phyloP scores from a whole-genome alignment of 2,113 vertebrate species.

The Syngnathus floridae region DNA sequence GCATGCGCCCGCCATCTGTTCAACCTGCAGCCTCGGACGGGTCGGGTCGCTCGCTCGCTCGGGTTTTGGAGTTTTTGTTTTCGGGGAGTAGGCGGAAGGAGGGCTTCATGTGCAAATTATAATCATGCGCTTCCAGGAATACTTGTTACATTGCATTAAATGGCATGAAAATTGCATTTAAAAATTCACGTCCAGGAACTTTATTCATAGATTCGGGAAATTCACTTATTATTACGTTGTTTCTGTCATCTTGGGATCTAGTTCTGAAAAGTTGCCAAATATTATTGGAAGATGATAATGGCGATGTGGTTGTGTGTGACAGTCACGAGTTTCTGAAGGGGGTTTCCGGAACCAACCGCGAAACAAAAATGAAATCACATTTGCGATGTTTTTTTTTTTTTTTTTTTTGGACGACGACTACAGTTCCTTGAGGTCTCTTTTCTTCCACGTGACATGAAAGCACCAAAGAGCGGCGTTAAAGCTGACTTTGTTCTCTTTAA shows the following conservation, averaged over 20 bases:
- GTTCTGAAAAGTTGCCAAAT: not conserved
- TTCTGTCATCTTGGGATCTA: not conserved
- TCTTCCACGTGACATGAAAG: not conserved
- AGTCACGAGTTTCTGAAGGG: not conserved
- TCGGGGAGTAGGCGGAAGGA: not conserved
- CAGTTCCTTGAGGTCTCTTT: not conserved
- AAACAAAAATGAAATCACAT: not conserved
- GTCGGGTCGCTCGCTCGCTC: not conserved
- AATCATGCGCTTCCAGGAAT: not conserved
- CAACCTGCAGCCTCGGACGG: conserved; percentile 7
- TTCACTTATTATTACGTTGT: too few relatives aligned
- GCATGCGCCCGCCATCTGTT: conserved; percentile 59
- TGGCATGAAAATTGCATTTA: too few relatives aligned
- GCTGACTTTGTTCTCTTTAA: not conserved
- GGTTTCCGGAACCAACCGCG: not conserved
- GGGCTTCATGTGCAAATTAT: too few relatives aligned
- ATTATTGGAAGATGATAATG: not conserved
- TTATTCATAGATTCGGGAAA: too few relatives aligned
- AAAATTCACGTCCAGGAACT: not conserved
- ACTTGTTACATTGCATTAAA: too few relatives aligned
- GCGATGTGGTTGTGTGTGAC: not conserved
- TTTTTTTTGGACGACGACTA: too few relatives aligned
- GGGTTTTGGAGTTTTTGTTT: not conserved
- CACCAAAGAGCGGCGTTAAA: not conserved
- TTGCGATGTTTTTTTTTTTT: not conserved